A percentile compares a stretch with the other conserved stretches of the same genome.
These are phyloP conservation scores for Ageneiosus marmoratus DNA, from an alignment of 2,113 vertebrate species.

Conservation along the genomic window DNA sequence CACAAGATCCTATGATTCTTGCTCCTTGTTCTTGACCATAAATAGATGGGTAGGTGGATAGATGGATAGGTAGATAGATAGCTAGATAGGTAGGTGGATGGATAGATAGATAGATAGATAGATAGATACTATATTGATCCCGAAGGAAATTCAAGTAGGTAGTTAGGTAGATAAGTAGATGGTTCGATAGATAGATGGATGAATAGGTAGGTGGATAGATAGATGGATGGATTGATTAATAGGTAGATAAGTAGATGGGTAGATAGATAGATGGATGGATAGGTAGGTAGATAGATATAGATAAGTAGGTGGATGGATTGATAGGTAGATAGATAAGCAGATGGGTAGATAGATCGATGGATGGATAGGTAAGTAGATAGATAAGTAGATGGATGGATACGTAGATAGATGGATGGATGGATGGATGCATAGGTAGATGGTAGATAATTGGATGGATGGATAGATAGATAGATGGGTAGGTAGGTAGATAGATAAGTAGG, in stretches of 20 bases:
- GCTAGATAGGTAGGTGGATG: neutral
- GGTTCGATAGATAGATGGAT: neutral
- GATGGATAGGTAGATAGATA: neutral
- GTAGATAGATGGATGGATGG: neutral
- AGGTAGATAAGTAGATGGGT: neutral
- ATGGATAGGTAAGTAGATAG: neutral
- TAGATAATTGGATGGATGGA: neutral
- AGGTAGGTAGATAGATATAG: too few species aligned
- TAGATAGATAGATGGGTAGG: neutral
- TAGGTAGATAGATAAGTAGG: neutral
- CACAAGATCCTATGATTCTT: neutral
- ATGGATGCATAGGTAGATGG: neutral
- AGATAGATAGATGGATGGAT: neutral
- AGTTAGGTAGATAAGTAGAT: too few species aligned
- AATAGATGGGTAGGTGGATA: neutral
- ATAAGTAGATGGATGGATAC: neutral
- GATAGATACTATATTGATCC: too few species aligned
- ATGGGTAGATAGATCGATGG: neutral
- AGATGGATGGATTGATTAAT: too few species aligned
- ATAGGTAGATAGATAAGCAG: too few species aligned
- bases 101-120: neutral
- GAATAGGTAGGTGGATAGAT: neutral
- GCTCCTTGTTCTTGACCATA: neutral
- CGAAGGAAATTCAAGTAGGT: too few species aligned
- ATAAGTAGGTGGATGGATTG: neutral